phyloP scores from a whole-genome alignment of 2,797 vertebrate genomes.

The Peromyscus melanophrys region DNA sequence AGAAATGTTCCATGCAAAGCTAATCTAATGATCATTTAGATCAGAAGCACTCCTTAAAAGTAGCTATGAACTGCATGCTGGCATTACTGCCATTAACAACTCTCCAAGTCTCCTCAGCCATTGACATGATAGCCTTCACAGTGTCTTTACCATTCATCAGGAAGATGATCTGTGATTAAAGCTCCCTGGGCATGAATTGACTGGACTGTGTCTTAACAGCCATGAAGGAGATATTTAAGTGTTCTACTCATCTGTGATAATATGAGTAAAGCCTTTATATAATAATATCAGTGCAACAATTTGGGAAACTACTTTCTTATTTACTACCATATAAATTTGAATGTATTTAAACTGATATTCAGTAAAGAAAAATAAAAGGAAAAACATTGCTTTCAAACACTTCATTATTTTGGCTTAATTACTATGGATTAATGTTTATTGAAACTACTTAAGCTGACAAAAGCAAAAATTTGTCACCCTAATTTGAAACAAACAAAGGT shows the following conservation, averaged over 20 bases:
- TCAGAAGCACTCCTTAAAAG: constrained; percentile 61
- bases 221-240: constrained; percentile 75
- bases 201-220: constrained; percentile 48
- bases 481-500: constrained; percentile 24
- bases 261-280: constrained; percentile 54
- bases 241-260: constrained; percentile 66
- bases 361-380: constrained; percentile 47
- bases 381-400: constrained; percentile 12
- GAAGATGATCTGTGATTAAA: constrained; percentile 77
- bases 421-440: constrained; percentile 13
- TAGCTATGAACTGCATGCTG: constrained; percentile 9
- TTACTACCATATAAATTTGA: constrained; percentile 7
- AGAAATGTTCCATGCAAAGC: constrained; percentile 59
- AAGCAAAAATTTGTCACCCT: constrained; percentile 1
- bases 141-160: constrained; percentile 50
- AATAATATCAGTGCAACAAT: constrained; percentile 46
- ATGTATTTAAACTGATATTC: constrained; percentile 35
- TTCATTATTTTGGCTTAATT: constrained; percentile 63
- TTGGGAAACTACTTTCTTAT: not conserved
- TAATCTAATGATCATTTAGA: constrained; percentile 58
- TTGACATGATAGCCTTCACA: not conserved
- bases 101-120: not conserved
- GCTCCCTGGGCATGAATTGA: constrained; percentile 59
- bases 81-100: constrained; percentile 65
- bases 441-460: not conserved